phyloP scores from a whole-genome alignment of 2,113 vertebrate species.

The Cochlearius cochlearius region DNA sequence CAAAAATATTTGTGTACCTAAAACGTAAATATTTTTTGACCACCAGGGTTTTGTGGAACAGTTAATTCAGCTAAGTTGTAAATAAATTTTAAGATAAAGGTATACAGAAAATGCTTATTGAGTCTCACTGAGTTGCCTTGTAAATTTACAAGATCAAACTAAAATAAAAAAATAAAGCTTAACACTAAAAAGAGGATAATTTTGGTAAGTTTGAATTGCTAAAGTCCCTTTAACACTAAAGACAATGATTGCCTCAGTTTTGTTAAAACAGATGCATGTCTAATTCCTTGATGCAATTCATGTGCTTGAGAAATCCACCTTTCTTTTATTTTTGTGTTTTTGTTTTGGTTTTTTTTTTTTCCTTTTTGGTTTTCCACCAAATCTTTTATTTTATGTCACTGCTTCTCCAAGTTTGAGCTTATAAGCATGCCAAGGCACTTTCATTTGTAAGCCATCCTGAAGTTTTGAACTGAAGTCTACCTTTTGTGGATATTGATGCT shows the following conservation, averaged over 20 bases:
- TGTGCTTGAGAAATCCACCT: conserved; percentile 75
- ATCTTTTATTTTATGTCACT: conserved; percentile 66
- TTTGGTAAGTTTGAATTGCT: conserved; percentile 67
- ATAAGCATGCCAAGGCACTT: conserved; percentile 74
- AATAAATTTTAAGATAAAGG: background rate
- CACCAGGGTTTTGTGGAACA: background rate
- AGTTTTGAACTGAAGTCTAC: conserved; percentile 67
- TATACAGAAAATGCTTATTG: conserved; percentile 65
- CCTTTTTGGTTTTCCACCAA: conserved; percentile 41
- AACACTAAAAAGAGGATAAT: conserved; percentile 79
- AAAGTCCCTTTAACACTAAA: conserved; percentile 83
- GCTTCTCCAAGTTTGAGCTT: conserved; percentile 73
- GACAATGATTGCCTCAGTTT: conserved; percentile 65
- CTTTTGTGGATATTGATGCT: conserved; percentile 52
- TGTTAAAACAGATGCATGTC: conserved; percentile 75
- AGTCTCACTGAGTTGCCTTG: conserved; percentile 52
- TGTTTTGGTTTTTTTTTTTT: background rate
- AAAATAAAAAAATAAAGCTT: conserved; percentile 70
- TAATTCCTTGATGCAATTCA: conserved; percentile 61
- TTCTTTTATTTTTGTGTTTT: background rate
- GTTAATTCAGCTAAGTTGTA: conserved; percentile 5
- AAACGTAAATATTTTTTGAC: background rate
- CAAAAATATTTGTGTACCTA: background rate
- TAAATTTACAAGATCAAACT: conserved; percentile 59
- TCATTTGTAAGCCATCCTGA: conserved; percentile 68